phyloP scores from a whole-genome alignment of 2,113 vertebrate genomes.

The Cottus gobio region DNA sequence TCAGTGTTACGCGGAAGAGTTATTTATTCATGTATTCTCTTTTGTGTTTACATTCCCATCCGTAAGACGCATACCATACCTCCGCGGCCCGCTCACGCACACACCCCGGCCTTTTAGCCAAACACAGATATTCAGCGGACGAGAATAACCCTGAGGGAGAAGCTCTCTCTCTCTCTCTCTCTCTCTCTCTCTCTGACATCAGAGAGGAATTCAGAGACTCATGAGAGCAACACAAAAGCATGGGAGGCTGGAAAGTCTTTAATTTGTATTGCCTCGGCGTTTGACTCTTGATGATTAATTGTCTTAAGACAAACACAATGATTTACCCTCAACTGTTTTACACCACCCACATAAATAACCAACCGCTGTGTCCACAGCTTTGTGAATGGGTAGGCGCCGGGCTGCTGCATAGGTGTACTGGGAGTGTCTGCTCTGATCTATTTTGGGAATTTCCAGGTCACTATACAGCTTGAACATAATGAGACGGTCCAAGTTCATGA shows the following conservation, averaged over 20 bases:
- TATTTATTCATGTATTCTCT: slow-evolving; percentile 2
- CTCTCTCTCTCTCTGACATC: neutral
- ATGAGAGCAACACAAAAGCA: neutral
- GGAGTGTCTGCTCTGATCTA: slow-evolving; percentile 14
- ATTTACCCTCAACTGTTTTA: neutral
- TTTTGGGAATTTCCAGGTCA: slow-evolving; percentile 24
- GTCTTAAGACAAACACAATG: neutral
- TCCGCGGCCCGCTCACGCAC: too few species aligned
- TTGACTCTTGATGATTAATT: neutral
- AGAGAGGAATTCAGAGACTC: slow-evolving; percentile 18
- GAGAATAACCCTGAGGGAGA: slow-evolving; percentile 31
- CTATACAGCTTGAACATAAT: slow-evolving; percentile 26
- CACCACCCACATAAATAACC: neutral
- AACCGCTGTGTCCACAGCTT: neutral
- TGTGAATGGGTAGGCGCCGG: neutral
- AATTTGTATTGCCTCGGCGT: neutral
- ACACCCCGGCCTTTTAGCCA: slow-evolving; percentile 12
- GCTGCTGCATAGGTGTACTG: neutral
- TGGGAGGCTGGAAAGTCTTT: slow-evolving; percentile 12
- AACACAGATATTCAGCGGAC: slow-evolving; percentile 30
- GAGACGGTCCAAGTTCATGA: neutral
- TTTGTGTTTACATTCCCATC: slow-evolving; percentile 47
- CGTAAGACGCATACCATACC: slow-evolving; percentile 8
- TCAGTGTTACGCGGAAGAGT: slow-evolving; percentile 61
- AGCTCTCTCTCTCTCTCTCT: neutral